Percentiles rank a stretch among this genome's conserved stretches.
These are phyloP conservation scores for Scaptomyza polygonia DNA, from an alignment of 2,888 invertebrate genomes.

Conservation along the genomic window DNA sequence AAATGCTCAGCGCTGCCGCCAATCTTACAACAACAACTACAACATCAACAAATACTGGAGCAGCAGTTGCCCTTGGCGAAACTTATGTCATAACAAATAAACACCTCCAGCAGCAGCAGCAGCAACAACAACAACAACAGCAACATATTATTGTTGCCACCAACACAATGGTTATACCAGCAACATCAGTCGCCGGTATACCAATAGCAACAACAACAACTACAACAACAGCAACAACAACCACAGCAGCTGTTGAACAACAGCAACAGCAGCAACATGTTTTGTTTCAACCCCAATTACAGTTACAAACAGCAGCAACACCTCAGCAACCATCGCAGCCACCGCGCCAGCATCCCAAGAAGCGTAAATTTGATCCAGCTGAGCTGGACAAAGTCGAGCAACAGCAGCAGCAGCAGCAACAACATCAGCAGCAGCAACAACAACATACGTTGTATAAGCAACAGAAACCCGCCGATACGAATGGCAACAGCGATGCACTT, in stretches of 20 bases:
- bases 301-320: slow-evolving; percentile 84
- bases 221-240: slow-evolving; percentile 78
- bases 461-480: slow-evolving; percentile 68
- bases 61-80: slow-evolving; percentile 67
- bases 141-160: slow-evolving; percentile 73
- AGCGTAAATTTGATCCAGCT: slow-evolving; percentile 87
- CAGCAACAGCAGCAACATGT: slow-evolving; percentile 93
- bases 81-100: slow-evolving; percentile 76
- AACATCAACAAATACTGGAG: slow-evolving; percentile 43
- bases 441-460: slow-evolving; percentile 63
- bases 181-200: slow-evolving; percentile 83
- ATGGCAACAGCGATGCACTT: slow-evolving; percentile 63
- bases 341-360: slow-evolving; percentile 94
- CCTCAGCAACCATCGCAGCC: slow-evolving; percentile 86
- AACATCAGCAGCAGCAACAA: slow-evolving; percentile 34
- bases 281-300: slow-evolving; percentile 75
- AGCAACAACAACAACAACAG: slow-evolving; percentile 45
- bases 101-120: slow-evolving; percentile 40
- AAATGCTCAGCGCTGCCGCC: slow-evolving; percentile 72
- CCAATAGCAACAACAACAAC: slow-evolving; percentile 85
- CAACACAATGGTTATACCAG: slow-evolving; percentile 81
- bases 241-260: slow-evolving; percentile 67
- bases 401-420: slow-evolving; percentile 56
- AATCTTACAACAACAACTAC: slow-evolving; percentile 59
- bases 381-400: slow-evolving; percentile 83